Base-by-base conservation (phyloP, 2,113 vertebrate genomes). In the Pithys albifrons region DNA sequence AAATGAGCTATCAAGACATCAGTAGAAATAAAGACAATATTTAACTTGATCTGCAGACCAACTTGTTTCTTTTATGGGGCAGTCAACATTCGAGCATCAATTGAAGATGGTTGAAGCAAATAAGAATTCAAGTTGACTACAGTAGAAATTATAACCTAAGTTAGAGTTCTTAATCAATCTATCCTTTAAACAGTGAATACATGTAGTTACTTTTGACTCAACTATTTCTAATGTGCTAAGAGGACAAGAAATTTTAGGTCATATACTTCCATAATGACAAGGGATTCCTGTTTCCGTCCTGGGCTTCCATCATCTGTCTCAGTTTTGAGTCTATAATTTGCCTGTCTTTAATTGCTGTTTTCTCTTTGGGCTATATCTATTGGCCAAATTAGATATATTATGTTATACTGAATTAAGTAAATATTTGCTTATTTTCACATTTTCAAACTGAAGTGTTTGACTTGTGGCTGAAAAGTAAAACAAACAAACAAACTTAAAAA, bases 81-180 rank as follows among this genome's bases (percentile, higher is more conserved):
- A 51, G 13, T 74, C 8, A 73, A 15, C 3, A 3, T 65, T 28
- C 2, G 85, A 59, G 3, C 9, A 48, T 39, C 0, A 0, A 24
- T 19, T 65, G 18, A 82, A 69, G 12, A 39, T 22, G 9, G 6
- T 6, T 67, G 29, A 89, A 85, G 46, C 7, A 82, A 74, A 35
- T 45, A 73, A 58, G 17, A 76, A 62, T 86, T 71, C 33, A 74
- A 17, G 33, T 55, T 73, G 12, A 59, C 89, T 64, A 48, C 91
- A 85, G 12, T 2, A 59, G 18, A 52, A 51, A 3, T 58, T 74
- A 49, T 31, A 61, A 41, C 3, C 3, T 51, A 5, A 22, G 2
- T 48, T 58, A 37, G 4, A 51, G 2, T 49, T 91, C 46, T 71
- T 59, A 92, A 80, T 64, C 12, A 37, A 11, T 49, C 3, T 70